A percentile compares a stretch with the other conserved stretches of the same genome.
phyloP scores from a whole-genome alignment of 2,797 vertebrate genomes.

The Cacajao melanocephalus region DNA sequence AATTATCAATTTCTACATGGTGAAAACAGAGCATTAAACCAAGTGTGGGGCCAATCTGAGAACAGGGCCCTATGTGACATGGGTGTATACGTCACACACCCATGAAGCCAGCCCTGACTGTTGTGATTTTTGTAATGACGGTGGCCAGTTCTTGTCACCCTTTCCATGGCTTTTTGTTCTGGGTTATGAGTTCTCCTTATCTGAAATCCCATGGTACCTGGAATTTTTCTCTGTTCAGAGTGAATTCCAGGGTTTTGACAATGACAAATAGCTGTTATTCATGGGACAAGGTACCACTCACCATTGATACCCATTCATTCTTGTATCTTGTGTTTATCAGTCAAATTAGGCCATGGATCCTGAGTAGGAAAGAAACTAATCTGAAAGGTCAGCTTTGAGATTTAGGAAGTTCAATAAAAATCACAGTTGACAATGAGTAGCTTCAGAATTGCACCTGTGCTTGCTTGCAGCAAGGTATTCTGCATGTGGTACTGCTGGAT shows the following conservation, averaged over 20 bases:
- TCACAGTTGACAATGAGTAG: background rate
- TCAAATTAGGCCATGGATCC: background rate
- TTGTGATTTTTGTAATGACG: background rate
- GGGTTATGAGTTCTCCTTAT: background rate
- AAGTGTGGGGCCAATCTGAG: background rate
- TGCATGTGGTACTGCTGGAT: background rate
- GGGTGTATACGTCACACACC: background rate
- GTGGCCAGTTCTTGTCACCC: background rate
- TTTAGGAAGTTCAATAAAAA: slow-evolving; percentile 39
- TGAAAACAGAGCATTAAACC: background rate
- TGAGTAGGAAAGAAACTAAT: background rate
- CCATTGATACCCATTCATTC: background rate
- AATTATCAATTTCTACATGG: background rate
- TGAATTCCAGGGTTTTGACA: slow-evolving; percentile 11
- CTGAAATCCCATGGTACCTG: background rate
- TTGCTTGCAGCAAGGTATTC: background rate
- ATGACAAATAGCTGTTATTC: background rate
- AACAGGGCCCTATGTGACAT: background rate
- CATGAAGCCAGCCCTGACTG: background rate
- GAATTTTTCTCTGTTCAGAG: background rate
- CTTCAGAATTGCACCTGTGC: background rate
- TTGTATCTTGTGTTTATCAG: background rate
- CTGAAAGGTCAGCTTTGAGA: background rate
- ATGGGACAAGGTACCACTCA: background rate
- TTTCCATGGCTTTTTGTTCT: slow-evolving; percentile 10